These are phyloP conservation scores for Cololabis saira DNA, from an alignment of 2,113 vertebrate genomes.

Conservation along the genomic window DNA sequence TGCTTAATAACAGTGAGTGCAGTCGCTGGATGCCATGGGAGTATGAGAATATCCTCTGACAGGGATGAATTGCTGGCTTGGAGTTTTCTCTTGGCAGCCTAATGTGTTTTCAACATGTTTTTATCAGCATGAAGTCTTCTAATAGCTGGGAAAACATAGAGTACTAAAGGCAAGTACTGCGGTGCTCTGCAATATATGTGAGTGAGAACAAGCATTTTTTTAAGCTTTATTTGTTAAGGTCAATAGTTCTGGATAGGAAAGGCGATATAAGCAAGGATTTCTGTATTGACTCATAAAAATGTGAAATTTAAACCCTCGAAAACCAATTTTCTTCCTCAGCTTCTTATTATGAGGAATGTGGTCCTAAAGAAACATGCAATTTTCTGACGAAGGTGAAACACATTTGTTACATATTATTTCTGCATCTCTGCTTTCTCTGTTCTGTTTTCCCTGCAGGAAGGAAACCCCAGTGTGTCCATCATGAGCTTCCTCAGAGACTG, in stretches of 20 bases:
- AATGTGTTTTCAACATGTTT: conserved; percentile 16
- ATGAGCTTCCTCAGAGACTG: too few species aligned
- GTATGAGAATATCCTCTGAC: conserved; percentile 32
- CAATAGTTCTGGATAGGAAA: not conserved
- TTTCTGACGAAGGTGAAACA: not conserved
- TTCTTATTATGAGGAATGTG: not conserved
- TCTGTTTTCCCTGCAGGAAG: not conserved
- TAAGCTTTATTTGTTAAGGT: conserved; percentile 1
- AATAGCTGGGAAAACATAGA: conserved; percentile 2
- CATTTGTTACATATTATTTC: not conserved
- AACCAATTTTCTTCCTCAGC: not conserved
- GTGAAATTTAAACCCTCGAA: not conserved
- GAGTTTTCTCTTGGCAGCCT: conserved; percentile 32
- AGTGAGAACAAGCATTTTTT: not conserved
- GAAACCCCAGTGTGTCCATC: not conserved
- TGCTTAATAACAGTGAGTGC: conserved; percentile 54
- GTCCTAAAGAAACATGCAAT: not conserved
- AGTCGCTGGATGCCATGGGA: conserved; percentile 3
- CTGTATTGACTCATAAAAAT: conserved; percentile 13
- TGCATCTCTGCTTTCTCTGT: not conserved
- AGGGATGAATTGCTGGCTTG: conserved; percentile 28
- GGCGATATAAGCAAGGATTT: not conserved
- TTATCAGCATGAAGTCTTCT: conserved; percentile 2
- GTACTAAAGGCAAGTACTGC: not conserved
- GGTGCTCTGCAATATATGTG: not conserved